These are phyloP conservation scores for Hassar affinis DNA, from an alignment of 2,113 vertebrate species.

Conservation along the genomic window DNA sequence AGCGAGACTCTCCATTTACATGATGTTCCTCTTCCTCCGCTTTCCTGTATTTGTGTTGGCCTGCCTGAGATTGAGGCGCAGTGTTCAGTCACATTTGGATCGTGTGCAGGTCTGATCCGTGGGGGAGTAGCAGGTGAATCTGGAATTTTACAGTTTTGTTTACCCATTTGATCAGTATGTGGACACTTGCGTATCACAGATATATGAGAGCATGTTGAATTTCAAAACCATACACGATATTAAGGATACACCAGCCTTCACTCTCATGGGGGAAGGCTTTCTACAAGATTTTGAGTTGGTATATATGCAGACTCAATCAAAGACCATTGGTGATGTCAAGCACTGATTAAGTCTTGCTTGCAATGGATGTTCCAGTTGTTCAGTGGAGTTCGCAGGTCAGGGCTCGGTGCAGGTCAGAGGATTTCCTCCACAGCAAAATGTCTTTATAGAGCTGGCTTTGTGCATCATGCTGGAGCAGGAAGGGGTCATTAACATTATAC, in stretches of 20 bases:
- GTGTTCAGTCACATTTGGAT: background rate
- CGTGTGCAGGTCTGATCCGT: background rate
- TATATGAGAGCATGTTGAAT: background rate
- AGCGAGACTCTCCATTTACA: conserved; percentile 62
- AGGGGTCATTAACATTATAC: background rate
- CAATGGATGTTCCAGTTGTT: background rate
- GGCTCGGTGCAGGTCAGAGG: background rate
- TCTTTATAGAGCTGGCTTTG: background rate
- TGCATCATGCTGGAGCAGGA: too few relatives aligned
- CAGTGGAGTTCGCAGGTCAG: background rate
- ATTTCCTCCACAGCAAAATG: background rate
- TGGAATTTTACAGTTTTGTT: background rate
- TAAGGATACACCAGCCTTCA: too few relatives aligned
- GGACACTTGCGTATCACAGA: background rate
- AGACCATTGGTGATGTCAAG: background rate
- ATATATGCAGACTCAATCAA: background rate
- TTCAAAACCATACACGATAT: background rate
- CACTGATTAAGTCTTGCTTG: background rate
- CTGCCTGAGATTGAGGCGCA: background rate
- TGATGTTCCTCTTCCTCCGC: conserved; percentile 71
- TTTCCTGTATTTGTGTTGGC: conserved; percentile 70
- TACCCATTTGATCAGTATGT: too few relatives aligned
- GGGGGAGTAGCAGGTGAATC: background rate
- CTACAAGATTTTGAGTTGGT: background rate
- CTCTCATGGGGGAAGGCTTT: background rate